These are phyloP conservation scores for Clamator glandarius DNA, from an alignment of 2,797 vertebrate species.

Conservation along the genomic window DNA sequence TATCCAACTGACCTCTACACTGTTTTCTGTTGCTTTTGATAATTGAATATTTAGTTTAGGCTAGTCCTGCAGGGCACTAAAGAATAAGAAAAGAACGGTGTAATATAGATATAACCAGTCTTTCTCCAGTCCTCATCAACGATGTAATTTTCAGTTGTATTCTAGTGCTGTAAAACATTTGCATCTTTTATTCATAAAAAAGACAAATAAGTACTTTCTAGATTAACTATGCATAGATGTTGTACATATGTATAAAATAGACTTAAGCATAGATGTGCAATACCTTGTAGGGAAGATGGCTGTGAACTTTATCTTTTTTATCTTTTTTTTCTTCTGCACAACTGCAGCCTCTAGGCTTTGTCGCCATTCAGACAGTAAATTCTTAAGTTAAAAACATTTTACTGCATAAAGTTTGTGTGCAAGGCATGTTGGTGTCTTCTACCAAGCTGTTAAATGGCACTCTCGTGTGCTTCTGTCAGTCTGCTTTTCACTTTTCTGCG, in stretches of 20 bases:
- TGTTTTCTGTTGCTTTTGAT: neutral
- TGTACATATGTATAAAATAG: neutral
- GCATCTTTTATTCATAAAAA: neutral
- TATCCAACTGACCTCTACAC: neutral
- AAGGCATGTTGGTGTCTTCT: neutral
- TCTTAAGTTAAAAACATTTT: neutral
- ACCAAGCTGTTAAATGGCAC: neutral
- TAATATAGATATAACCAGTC: neutral
- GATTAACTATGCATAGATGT: neutral
- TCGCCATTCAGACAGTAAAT: neutral
- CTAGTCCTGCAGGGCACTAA: neutral
- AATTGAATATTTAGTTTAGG: neutral
- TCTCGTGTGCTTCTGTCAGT: neutral
- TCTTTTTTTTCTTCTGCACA: neutral
- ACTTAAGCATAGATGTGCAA: neutral
- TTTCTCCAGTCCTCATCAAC: neutral
- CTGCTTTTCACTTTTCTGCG: neutral
- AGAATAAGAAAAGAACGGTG: neutral
- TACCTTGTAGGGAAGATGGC: neutral
- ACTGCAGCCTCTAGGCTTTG: neutral
- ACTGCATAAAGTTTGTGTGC: neutral
- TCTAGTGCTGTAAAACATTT: neutral
- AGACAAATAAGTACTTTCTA: neutral
- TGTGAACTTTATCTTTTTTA: too few relatives aligned
- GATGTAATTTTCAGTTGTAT: neutral